Base-by-base conservation (phyloP, 2,888 invertebrate genomes). In the Sisyra nigra region DNA sequence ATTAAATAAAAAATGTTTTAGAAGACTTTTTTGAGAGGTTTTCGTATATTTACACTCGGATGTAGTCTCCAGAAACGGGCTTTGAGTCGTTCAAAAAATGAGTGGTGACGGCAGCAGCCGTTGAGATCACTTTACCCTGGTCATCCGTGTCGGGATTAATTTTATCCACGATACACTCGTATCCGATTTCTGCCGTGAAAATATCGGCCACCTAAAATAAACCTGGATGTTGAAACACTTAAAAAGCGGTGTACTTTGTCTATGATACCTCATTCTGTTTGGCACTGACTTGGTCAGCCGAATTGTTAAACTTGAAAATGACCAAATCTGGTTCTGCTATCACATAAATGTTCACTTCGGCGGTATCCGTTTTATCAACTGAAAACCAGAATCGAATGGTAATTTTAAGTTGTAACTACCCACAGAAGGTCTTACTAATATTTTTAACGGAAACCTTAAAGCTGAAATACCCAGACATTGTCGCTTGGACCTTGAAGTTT, bases 381-480 rank as follows among this genome's bases (percentile, higher is more conserved):
- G 53, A 13, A 57, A 57, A 45, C 42, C 40, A 24, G 41, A 45
- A 33, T 9, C n/a, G 15, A 19, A 10, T 29, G 41, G 24, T 31
- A 41, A 6, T 42, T 40, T 13, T 36, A 13, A 13, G 8, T 45
- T 9, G n/a, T 37, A 35, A 30, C 11, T n/a, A 32, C 32, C 32
- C 3, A n/a, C n/a, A n/a, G n/a, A n/a, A n/a, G n/a, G n/a, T n/a
- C 24, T 24, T 24, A 24, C 24, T 24, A 24, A 24, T 24, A 24
- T 24, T 33, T 8, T 39, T 1, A 13, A 40, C 77, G 1, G 57
- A 48, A 8, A 74, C 64, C 31, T 65, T 49, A 49, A 78, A 76
- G 49, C 64, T 63, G 52, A 77, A 74, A 62, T 68, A 72, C 45
- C 79, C 79, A 18, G 63, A 63, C 74, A 76, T 75, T 42, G 62